phyloP scores from a whole-genome alignment of 2,113 vertebrate species.

The Gambusia holbrooki region DNA sequence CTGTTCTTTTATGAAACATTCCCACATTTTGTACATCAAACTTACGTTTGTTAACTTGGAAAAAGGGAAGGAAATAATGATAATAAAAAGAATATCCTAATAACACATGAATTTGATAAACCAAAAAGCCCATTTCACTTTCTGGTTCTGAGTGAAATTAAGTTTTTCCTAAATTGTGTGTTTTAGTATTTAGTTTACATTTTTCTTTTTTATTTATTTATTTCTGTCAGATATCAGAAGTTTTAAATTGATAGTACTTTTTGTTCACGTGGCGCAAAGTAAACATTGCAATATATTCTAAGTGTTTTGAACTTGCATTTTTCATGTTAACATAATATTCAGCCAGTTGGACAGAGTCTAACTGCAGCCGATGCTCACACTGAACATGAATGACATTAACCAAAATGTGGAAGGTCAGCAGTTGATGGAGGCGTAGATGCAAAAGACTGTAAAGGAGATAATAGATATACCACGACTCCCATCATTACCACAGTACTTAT shows the following conservation, averaged over 20 bases:
- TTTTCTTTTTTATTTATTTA: no score
- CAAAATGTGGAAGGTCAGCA: background rate
- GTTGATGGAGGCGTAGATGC: background rate
- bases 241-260: no score
- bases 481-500: background rate
- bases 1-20: slow-evolving; percentile 21
- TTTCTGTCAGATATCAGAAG: no score
- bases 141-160: no score
- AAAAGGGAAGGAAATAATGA: background rate
- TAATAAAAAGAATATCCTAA: no score
- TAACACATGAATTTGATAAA: no score
- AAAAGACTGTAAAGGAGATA: background rate
- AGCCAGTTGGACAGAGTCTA: background rate
- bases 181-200: no score
- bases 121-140: no score
- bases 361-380: background rate
- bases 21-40: slow-evolving; percentile 14
- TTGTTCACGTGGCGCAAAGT: no score
- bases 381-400: background rate
- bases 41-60: background rate
- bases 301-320: background rate
- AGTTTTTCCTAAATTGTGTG: no score
- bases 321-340: background rate
- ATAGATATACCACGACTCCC: background rate
- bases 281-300: no score